Conservation (phyloP, 2,113 vertebrate species). For the Sterna hirundo region DNA sequence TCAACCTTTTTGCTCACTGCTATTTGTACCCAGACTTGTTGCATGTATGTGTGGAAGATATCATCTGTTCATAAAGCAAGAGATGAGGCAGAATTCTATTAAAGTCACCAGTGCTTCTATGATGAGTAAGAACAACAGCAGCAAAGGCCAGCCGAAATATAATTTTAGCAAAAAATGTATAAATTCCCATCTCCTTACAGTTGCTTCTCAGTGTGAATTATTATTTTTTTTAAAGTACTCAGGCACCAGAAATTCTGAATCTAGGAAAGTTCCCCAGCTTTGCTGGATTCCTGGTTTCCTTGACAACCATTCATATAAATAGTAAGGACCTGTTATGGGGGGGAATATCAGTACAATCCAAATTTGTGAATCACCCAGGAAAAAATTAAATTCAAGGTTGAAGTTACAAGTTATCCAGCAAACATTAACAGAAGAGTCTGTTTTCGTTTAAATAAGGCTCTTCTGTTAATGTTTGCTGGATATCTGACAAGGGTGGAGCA, state of each 20-base stretch:
- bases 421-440: not conserved
- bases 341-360: not conserved
- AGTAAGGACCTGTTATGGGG: not conserved
- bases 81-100: conserved; percentile 41
- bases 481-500: not conserved
- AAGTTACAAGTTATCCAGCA: not conserved
- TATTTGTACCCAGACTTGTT: conserved; percentile 41
- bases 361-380: not conserved
- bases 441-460: not conserved
- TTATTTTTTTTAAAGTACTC: not conserved
- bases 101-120: not conserved
- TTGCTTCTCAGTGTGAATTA: conserved; percentile 1
- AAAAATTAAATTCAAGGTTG: conserved; percentile 21
- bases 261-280: conserved; percentile 7
- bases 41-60: conserved; percentile 14
- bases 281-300: conserved; percentile 56
- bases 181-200: not conserved
- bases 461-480: conserved; percentile 3
- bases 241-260: conserved; percentile 19
- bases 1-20: conserved; percentile 1
- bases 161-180: not conserved
- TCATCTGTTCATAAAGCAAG: conserved; percentile 36
- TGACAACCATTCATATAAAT: conserved; percentile 66
- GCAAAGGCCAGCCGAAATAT: not conserved
- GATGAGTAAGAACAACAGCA: not conserved